phyloP scores from a whole-genome alignment of 2,888 invertebrate species.

The Anarsia innoxiella region DNA sequence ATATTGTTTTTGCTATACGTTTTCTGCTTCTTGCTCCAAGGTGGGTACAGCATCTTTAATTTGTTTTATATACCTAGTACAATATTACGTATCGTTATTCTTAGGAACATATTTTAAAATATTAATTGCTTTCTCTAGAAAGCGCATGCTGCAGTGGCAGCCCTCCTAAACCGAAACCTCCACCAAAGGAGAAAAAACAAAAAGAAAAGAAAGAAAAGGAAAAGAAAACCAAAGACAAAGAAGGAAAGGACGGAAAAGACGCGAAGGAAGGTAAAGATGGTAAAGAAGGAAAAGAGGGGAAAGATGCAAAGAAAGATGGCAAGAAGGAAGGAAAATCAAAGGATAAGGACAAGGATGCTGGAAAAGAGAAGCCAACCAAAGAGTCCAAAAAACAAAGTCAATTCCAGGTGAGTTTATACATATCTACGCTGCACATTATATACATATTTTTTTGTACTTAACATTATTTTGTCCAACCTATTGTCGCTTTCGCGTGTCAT shows the following conservation, averaged over 20 bases:
- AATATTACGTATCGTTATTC: no score
- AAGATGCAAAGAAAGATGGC: constrained; percentile 72
- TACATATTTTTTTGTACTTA: constrained; percentile 58
- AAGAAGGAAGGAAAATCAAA: constrained; percentile 76
- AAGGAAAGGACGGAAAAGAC: constrained; percentile 62
- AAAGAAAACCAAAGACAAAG: constrained; percentile 77
- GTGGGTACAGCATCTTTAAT: constrained; percentile 55
- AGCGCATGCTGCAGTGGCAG: constrained; percentile 88
- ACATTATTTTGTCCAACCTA: constrained; percentile 31
- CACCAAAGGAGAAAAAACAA: constrained; percentile 80
- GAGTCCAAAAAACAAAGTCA: constrained; percentile 79
- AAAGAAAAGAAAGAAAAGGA: constrained; percentile 80
- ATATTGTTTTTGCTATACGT: constrained; percentile 95
- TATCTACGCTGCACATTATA: constrained; percentile 51
- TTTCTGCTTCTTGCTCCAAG: constrained; percentile 94
- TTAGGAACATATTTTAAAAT: not conserved
- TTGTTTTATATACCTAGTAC: not conserved
- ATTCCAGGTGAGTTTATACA: constrained; percentile 75
- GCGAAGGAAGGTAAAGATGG: constrained; percentile 65
- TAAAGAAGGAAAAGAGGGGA: constrained; percentile 70
- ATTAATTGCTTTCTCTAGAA: constrained; percentile 59
- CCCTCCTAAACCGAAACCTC: constrained; percentile 79
- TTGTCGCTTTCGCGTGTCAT: constrained; percentile 58
- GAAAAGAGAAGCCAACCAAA: constrained; percentile 75
- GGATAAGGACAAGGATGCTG: constrained; percentile 76